These are phyloP conservation scores for Helarctos malayanus DNA, from an alignment of 2,797 vertebrate genomes.

Conservation along the genomic window DNA sequence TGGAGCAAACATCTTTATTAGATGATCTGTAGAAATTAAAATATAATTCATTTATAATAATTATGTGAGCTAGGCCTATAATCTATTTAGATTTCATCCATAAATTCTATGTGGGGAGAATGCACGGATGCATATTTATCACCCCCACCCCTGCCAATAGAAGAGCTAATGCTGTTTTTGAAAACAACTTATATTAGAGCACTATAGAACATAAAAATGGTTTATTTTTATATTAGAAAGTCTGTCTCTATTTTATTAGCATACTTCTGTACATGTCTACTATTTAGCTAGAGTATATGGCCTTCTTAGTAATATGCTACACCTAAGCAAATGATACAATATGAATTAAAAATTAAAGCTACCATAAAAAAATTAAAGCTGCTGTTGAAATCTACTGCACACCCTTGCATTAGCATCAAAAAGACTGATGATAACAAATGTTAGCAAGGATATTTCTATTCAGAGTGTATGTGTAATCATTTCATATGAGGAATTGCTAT, in stretches of 20 bases:
- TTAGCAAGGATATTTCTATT: background rate
- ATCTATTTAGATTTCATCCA: background rate
- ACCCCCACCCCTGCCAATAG: background rate
- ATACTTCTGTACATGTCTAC: background rate
- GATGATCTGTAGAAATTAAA: constrained; percentile 34
- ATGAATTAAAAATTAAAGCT: background rate
- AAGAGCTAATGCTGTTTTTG: background rate
- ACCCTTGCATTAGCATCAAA: background rate
- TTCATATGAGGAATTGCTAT: background rate
- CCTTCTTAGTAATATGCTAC: background rate
- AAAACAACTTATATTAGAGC: background rate
- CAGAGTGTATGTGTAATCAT: background rate
- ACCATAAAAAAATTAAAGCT: background rate
- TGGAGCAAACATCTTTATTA: background rate
- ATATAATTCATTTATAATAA: background rate
- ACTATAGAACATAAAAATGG: background rate
- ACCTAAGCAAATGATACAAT: background rate
- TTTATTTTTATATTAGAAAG: constrained; percentile 4
- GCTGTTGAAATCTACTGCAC: background rate
- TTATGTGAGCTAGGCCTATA: background rate
- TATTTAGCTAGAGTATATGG: background rate
- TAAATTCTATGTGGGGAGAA: background rate
- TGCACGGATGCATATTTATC: background rate
- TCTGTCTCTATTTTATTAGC: background rate
- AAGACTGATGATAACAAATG: background rate